Percentiles rank a stretch among this genome's conserved stretches.
These are phyloP conservation scores for Daboia siamensis DNA, from an alignment of 2,113 vertebrate species.

Conservation along the genomic window DNA sequence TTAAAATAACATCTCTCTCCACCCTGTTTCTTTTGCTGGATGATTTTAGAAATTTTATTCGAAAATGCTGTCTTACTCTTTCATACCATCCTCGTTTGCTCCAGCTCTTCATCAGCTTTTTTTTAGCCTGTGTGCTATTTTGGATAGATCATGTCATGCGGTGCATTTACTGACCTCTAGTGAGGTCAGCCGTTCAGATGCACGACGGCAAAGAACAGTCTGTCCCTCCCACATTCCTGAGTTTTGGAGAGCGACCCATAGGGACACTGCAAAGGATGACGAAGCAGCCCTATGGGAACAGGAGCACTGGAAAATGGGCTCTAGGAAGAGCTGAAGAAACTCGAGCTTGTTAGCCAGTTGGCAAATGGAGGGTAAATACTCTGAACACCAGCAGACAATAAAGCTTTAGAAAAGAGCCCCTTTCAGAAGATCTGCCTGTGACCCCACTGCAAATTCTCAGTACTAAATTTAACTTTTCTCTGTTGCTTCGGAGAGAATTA, in stretches of 20 bases:
- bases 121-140: not conserved
- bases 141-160: not conserved
- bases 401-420: not conserved
- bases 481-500: not conserved
- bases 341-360: not conserved
- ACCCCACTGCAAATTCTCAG: not conserved
- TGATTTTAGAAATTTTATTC: not conserved
- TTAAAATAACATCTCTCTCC: not conserved
- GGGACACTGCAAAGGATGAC: not conserved
- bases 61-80: not conserved
- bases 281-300: not conserved
- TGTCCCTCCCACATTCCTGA: not conserved
- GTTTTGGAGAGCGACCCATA: not conserved
- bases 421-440: not conserved
- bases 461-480: not conserved
- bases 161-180: not conserved
- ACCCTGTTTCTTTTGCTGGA: not conserved
- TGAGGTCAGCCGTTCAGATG: not conserved
- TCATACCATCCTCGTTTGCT: not conserved
- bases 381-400: not conserved
- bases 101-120: not conserved
- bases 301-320: not conserved
- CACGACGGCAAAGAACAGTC: not conserved
- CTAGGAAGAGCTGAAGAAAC: not conserved
- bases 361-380: not conserved